A percentile compares a stretch with the other conserved stretches of the same genome.
Evolutionary conservation across 1,140 invertebrate species (phyloP).

Genomic region (Mamestra configurata): DNA sequence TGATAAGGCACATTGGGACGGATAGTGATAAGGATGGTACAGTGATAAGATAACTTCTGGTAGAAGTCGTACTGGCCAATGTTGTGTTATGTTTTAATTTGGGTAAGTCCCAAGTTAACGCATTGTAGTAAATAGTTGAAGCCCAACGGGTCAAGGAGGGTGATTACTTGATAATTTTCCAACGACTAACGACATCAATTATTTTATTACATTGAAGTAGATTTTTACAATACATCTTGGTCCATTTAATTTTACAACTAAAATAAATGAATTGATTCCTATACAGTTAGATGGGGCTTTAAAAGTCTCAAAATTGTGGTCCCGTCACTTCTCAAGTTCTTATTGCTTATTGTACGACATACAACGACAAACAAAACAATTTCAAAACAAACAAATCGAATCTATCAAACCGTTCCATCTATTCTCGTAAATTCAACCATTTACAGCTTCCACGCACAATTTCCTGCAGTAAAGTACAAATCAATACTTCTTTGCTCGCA

Average conservation of each 20-base stretch:
- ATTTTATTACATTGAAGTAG: not conserved
- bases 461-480: not conserved
- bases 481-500: not conserved
- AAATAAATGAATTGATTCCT: no score
- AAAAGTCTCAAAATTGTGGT: no score
- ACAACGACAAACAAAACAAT: not conserved
- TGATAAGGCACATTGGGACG: not conserved
- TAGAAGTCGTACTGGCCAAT: not conserved
- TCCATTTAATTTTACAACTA: not conserved
- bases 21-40: constrained; percentile 7
- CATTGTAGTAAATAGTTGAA: not conserved
- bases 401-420: not conserved
- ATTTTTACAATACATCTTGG: not conserved
- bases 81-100: not conserved
- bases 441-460: not conserved
- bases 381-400: not conserved
- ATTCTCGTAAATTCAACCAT: not conserved
- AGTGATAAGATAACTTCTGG: not conserved
- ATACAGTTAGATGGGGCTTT: no score
- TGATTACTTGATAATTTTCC: not conserved
- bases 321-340: no score
- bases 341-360: no score
- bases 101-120: not conserved
- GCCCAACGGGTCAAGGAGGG: not conserved
- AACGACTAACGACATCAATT: no score